Base-by-base conservation (phyloP, 2,888 invertebrate genomes). In the Rhamnusium bicolor region DNA sequence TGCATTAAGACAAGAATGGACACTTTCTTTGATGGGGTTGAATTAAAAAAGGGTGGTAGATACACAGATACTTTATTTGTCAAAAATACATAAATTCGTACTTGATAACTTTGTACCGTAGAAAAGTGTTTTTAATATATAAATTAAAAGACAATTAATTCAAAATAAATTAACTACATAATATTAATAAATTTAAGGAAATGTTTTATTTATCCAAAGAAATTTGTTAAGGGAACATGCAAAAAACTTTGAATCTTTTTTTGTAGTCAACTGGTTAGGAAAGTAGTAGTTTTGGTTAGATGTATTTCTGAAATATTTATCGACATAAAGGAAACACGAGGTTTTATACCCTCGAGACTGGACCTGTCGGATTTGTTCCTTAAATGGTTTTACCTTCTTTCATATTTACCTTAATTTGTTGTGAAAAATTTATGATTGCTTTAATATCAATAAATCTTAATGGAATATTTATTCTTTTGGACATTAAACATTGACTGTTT, bases 281-380 rank as follows among this genome's bases (percentile, higher is more conserved):
- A 54, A 10, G 24, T 24, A 12, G 29, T 58, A 58, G 32, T 32
- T 56, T 14, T 24, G 32, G 32, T 32, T 58, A 58, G 32, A 58
- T 18, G 32, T 8, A 32, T 58, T 58, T 58, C 14, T 58, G 16
- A 58, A 58, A 58, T 32, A 58, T 58, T 58, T 58, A 58, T 16
- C 21, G 12, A 58, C 58, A 32, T 58, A 58, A 58, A 58, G 32
- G 29, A 58, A 58, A 16, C 58, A 16, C 32, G 58, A 40, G n/a
- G 40, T n/a, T n/a, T 12, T 58, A 16, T 8, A 29, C 58, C 58
- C 58, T 32, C 32, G 27, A 29, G 58, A 58, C 58, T 18, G 58
- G 54, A 58, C 58, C 58, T 58, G 58, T 58, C 58, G 58, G 58
- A 58, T 58, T 58, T 29, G 27, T 29, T 58, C 32, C 58, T 18